Evolutionary conservation across 2,888 invertebrate species (phyloP), one percentile per base, ranked within the genome.

Genomic region (Clivina fossor): DNA sequence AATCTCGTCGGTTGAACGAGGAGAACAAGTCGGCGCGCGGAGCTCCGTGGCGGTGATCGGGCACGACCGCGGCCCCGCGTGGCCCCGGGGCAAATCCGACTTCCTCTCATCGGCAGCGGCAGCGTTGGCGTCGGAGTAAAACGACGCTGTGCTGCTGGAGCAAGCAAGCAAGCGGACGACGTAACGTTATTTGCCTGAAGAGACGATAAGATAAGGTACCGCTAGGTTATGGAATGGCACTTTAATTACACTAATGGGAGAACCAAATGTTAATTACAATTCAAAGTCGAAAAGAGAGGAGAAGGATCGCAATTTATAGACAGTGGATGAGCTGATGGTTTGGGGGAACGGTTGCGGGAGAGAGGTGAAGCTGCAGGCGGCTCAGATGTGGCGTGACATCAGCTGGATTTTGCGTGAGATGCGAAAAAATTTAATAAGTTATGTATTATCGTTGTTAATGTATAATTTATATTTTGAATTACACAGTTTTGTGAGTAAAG

Each of bases 231-330:
- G 78, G 78, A 81, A 81, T 77, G 81, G 80, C 80, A 80, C 79
- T 83, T 84, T 84, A 84, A 85, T 85, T 84, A 84, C 79, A 81
- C 82, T 85, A 85, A 85, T 85, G 84, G 84, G 78, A 78, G 79
- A 78, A 80, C 78, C 80, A 80, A 82, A 82, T 82, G 83, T 83
- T 84, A 84, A 84, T 84, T 84, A 83, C 81, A 77, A 81, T 80
- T 79, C 81, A 81, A 81, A 81, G 80, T 77, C 78, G 74, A 76
- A 78, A 77, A 77, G 78, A 79, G 77, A 76, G 76, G 73, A 65
- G 68, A 66, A 68, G 64, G 63, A 67, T 68, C 65, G 69, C 69
- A 70, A 67, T 71, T 71, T 71, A 71, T 71, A 69, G 69, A 69
- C 70, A 62, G 59, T 57, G 62, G 60, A 59, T 62, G 59, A 49